Evolutionary conservation across 2,888 invertebrate species (phyloP), one percentile per base, ranked within the genome.

Genomic region (Tricholauxania praeusta): DNA sequence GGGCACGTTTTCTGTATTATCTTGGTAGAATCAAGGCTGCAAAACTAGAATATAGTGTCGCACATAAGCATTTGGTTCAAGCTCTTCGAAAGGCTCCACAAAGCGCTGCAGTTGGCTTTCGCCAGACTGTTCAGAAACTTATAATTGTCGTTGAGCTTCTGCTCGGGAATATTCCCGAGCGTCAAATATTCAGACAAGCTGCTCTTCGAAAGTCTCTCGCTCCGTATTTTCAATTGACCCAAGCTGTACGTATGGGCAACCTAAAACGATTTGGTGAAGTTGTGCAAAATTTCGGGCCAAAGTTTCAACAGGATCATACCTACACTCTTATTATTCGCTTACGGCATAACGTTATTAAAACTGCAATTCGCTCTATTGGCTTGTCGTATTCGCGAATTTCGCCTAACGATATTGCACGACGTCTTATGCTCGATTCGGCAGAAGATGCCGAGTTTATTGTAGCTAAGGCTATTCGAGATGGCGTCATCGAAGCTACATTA

Each of bases 371-470:
- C 52, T 95, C 97, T 66, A 99, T 99, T 87, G 98, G 97, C 1
- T 87, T 97, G 47, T 98, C 98, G 0, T 99, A 99, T 87, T 98
- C 98, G 0, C 91, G 97, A 76, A 99, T 99, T 82, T 97, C 97
- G 4, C 94, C 99, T 0, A 92, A 93, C 77, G 98, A 99, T 85
- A 97, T 99, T 82, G 98, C 98, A 0, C 91, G 93, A 77, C 99
- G 99, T 84, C 89, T 99, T 75, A 94, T 96, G 52, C 89, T 99
- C 64, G 98, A 98, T 85, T 97, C 96, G 1, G 94, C 96, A 2
- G 97, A 98, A 85, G 99, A 99, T 91, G 99, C 99, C 0, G 99
- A 99, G 87, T 99, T 98, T 84, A 98, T 99, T 86, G 98, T 99
- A 0, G 97, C 98, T 0, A 99, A 99, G 89, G 96, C 96, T 2